A percentile compares a stretch with the other conserved stretches of the same genome.
Evolutionary conservation across 2,113 vertebrate genomes (phyloP).

Genomic region (Calyptommatus sinebrachiatus): DNA sequence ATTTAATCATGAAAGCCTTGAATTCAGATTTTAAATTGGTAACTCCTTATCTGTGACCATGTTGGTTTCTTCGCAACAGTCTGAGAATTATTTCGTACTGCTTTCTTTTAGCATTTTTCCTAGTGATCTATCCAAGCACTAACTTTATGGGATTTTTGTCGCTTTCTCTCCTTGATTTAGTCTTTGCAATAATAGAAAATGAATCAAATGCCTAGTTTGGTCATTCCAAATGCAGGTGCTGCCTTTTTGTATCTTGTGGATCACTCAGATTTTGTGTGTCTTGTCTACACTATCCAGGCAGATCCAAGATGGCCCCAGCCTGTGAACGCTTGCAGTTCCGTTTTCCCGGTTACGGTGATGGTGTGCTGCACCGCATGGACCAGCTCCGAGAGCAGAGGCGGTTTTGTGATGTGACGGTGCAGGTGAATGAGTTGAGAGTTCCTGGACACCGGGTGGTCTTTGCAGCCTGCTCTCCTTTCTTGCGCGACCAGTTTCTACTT

Average conservation of each 20-base stretch:
- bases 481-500: conserved; percentile 70
- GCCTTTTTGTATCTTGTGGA: background rate
- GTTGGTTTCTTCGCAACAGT: no score
- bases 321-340: conserved; percentile 57
- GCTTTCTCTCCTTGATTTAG: background rate
- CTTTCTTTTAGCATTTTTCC: background rate
- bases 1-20: no score
- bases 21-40: no score
- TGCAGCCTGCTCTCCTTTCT: conserved; percentile 70
- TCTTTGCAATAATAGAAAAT: background rate
- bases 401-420: conserved; percentile 68
- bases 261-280: background rate
- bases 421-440: conserved; percentile 54
- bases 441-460: conserved; percentile 69
- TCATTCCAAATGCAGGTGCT: background rate
- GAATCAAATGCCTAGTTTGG: background rate
- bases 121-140: background rate
- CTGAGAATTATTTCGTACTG: no score
- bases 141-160: background rate
- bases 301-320: conserved; percentile 31
- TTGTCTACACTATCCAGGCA: background rate
- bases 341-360: conserved; percentile 57
- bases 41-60: no score
- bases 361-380: conserved; percentile 64
- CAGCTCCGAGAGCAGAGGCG: conserved; percentile 55